Conservation (phyloP, 2,888 invertebrate genomes). For the Pteria penguin region DNA sequence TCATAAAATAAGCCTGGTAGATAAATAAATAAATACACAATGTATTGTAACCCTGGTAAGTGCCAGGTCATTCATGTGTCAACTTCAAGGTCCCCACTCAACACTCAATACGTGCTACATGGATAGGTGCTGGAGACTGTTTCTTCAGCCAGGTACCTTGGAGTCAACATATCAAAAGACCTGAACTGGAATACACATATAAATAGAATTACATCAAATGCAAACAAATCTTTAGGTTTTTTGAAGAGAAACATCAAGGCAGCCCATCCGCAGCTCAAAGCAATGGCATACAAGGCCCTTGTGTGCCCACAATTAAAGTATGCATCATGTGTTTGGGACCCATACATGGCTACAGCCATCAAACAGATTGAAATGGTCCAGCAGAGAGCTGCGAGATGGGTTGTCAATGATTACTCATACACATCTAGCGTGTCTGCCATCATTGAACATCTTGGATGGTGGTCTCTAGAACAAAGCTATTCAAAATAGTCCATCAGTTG, state of each 20-base stretch:
- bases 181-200: no score
- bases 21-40: no score
- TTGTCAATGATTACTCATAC: no score
- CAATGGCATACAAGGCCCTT: no score
- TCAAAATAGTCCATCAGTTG: no score
- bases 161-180: neutral
- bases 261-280: neutral
- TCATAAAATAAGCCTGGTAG: no score
- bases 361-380: neutral
- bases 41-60: no score
- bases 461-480: no score
- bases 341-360: neutral
- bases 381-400: neutral
- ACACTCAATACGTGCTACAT: neutral
- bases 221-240: neutral
- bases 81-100: no score
- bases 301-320: neutral
- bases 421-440: no score
- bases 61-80: no score
- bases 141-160: neutral
- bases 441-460: no score
- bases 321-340: neutral
- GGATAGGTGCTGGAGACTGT: neutral
- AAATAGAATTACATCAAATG: neutral
- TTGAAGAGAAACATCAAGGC: neutral